phyloP scores from a whole-genome alignment of 2,113 vertebrate genomes.

The Ivindomyrus marchei region DNA sequence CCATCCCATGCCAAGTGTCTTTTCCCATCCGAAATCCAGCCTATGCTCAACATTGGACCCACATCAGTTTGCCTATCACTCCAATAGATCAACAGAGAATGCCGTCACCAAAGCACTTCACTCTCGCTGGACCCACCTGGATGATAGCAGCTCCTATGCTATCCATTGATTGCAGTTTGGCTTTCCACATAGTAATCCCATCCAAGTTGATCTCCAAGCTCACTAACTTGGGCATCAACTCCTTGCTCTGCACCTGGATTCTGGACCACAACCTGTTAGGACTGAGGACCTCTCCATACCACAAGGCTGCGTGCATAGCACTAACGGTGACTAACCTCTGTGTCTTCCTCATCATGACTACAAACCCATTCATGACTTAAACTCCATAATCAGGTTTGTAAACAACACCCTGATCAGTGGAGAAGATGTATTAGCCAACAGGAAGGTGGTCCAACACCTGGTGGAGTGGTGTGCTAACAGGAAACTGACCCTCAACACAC shows the following conservation, averaged over 20 bases:
- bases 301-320: background rate
- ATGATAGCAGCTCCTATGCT: background rate
- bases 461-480: background rate
- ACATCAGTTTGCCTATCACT: background rate
- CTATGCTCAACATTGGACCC: no score
- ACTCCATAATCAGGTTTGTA: conserved; percentile 12
- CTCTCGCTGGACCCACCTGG: background rate
- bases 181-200: background rate
- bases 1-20: no score
- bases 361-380: background rate
- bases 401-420: conserved; percentile 10
- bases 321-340: background rate
- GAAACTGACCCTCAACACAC: conserved; percentile 1
- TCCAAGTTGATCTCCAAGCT: background rate
- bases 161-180: background rate
- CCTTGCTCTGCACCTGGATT: background rate
- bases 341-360: background rate
- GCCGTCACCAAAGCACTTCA: background rate
- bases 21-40: no score
- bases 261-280: background rate
- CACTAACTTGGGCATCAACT: background rate
- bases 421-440: conserved; percentile 5
- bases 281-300: background rate
- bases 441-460: conserved; percentile 12
- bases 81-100: background rate